Evolutionary conservation across 2,888 invertebrate species (phyloP), one percentile per base, ranked within the genome.

Genomic region (Helicoverpa assulta): DNA sequence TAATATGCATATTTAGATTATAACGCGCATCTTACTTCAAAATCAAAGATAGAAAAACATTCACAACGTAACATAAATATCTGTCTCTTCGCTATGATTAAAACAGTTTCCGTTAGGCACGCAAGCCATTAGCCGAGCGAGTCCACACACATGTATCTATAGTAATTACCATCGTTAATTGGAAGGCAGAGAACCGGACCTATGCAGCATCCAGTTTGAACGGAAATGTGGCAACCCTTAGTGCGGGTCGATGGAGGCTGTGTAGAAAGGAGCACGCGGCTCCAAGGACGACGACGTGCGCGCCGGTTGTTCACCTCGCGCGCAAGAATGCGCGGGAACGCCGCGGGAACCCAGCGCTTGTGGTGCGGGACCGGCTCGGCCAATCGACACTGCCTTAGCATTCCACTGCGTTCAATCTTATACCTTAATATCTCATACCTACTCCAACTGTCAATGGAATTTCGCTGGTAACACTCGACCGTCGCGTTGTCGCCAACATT

Each of bases 221-320:
- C 70, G 76, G 73, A 83, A 72, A 75, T 81, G 84, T 83, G 81
- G 81, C 73, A 85, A 83, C 78, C 83, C 85, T 84, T 29, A 43
- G 69, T 62, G 51, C 66, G 71, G 64, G 76, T 75, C 79, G 76
- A 66, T 62, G 80, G 84, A 89, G 88, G 86, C 87, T 90, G 88
- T 89, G 88, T 93, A 91, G 93, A 92, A 94, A 92, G 93, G 92
- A 93, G 92, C 91, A 90, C 90, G 91, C 87, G 88, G 89, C 82
- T 85, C 87, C 90, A 91, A 91, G 93, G 94, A 94, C 94, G 95
- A 92, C 94, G 92, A 86, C 91, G 91, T 86, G 88, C 87, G 82
- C 87, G 89, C 88, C 91, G 95, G 94, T 94, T 94, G 94, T 94
- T 94, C 89, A 95, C 95, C 95, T 93, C 93, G 88, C 69, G 70